Evolutionary conservation across 2,797 vertebrate genomes (phyloP).

Genomic region (Serranus cabrilla): DNA sequence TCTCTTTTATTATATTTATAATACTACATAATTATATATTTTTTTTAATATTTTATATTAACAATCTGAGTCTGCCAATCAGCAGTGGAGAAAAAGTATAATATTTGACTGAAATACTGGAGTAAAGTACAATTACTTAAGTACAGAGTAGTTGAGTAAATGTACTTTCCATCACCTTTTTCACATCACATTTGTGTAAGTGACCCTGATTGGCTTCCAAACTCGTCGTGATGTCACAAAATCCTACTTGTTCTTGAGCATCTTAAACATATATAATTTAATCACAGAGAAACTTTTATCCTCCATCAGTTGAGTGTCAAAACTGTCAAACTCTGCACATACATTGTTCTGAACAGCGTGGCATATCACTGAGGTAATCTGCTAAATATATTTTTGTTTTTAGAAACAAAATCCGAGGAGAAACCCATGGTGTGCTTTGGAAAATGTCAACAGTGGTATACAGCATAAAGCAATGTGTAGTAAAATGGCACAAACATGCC

Average conservation of each 20-base stretch:
- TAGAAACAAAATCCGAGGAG: too few relatives aligned
- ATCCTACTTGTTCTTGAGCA: not conserved
- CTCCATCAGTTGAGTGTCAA: not conserved
- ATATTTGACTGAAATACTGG: not conserved
- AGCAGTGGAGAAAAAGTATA: too few relatives aligned
- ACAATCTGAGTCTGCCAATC: too few relatives aligned
- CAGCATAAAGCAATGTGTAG: not conserved
- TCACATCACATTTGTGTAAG: not conserved
- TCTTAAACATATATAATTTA: not conserved
- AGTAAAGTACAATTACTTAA: not conserved
- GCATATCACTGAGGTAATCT: not conserved
- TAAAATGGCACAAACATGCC: not conserved
- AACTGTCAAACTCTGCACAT: not conserved
- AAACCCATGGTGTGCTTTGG: conserved; percentile 21
- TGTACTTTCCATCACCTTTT: not conserved
- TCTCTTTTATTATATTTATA: too few relatives aligned
- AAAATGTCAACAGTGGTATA: conserved; percentile 1
- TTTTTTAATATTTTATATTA: too few relatives aligned
- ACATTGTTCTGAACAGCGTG: not conserved
- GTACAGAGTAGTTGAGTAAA: not conserved
- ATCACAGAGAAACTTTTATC: not conserved
- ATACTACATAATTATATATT: too few relatives aligned
- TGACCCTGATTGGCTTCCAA: not conserved
- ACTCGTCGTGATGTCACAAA: not conserved
- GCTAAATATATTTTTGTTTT: not conserved